phyloP scores from a whole-genome alignment of 2,888 invertebrate genomes.

The Neoitamus cyanurus region DNA sequence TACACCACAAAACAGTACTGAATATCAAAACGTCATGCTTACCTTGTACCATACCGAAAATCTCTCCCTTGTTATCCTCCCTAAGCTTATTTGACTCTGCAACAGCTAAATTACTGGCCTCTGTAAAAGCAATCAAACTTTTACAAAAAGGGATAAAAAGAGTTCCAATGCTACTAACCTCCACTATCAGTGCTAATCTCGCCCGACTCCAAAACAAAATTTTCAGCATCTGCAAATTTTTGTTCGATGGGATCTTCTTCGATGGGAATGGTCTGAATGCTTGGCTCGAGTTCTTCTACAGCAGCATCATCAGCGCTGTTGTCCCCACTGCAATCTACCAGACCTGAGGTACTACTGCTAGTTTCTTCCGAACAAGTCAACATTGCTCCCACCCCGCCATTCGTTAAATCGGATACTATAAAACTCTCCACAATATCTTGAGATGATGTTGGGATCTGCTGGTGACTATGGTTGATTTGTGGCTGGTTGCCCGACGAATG shows the following conservation, averaged over 20 bases:
- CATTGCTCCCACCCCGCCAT: constrained; percentile 57
- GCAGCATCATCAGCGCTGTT: constrained; percentile 52
- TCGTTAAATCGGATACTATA: constrained; percentile 53
- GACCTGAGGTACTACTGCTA: constrained; percentile 60
- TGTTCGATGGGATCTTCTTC: constrained; percentile 73
- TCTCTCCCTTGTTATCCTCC: background rate
- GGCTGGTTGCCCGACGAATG: background rate
- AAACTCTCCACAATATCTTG: constrained; percentile 51
- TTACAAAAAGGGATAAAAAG: background rate
- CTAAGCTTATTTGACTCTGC: constrained; percentile 18
- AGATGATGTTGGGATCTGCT: constrained; percentile 38
- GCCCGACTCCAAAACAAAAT: constrained; percentile 78
- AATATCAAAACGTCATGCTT: too few relatives aligned
- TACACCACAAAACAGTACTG: too few relatives aligned
- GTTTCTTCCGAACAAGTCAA: constrained; percentile 55
- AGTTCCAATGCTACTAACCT: constrained; percentile 53
- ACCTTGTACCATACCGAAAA: constrained; percentile 38
- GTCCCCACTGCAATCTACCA: constrained; percentile 59
- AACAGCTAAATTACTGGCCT: constrained; percentile 49
- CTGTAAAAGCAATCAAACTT: constrained; percentile 3
- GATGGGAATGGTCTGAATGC: constrained; percentile 63
- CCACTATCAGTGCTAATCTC: constrained; percentile 66
- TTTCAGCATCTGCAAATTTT: constrained; percentile 82
- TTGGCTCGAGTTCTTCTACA: constrained; percentile 58
- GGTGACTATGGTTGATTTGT: background rate